Percentiles rank a stretch among this genome's conserved stretches.
Evolutionary conservation across 1,140 invertebrate genomes (phyloP).

Genomic region (Hyles euphorbiae): DNA sequence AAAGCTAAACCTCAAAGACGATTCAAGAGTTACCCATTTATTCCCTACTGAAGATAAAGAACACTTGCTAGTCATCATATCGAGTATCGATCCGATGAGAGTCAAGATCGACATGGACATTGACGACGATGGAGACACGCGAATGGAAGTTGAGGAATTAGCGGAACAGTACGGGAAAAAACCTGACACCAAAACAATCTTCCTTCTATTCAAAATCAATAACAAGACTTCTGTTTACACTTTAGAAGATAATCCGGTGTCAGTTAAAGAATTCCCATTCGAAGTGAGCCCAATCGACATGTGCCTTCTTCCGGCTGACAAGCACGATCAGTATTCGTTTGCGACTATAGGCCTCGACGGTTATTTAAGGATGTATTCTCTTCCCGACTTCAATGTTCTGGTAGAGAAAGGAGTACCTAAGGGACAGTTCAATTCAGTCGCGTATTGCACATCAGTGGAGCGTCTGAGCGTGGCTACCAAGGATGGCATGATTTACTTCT

Average conservation of each 20-base stretch:
- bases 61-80: conserved; percentile 80
- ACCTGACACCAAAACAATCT: conserved; percentile 51
- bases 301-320: conserved; percentile 78
- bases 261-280: conserved; percentile 78
- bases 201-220: conserved; percentile 61
- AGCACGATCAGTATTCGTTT: conserved; percentile 53
- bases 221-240: conserved; percentile 58
- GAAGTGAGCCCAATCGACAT: conserved; percentile 81
- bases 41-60: conserved; percentile 79
- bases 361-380: conserved; percentile 79
- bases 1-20: conserved; percentile 59
- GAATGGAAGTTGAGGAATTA: conserved; percentile 60
- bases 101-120: conserved; percentile 41
- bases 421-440: conserved; percentile 83
- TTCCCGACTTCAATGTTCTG: conserved; percentile 79
- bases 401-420: conserved; percentile 79
- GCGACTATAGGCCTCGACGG: conserved; percentile 81
- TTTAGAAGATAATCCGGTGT: conserved; percentile 77
- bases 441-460: conserved; percentile 88
- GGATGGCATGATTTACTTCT: conserved; percentile 88
- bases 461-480: conserved; percentile 88
- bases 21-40: conserved; percentile 77
- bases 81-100: conserved; percentile 54
- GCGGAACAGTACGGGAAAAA: conserved; percentile 37
- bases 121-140: conserved; percentile 47